These are phyloP conservation scores for Chrysopilus asiliformis DNA, from an alignment of 2,888 invertebrate species.

Conservation along the genomic window DNA sequence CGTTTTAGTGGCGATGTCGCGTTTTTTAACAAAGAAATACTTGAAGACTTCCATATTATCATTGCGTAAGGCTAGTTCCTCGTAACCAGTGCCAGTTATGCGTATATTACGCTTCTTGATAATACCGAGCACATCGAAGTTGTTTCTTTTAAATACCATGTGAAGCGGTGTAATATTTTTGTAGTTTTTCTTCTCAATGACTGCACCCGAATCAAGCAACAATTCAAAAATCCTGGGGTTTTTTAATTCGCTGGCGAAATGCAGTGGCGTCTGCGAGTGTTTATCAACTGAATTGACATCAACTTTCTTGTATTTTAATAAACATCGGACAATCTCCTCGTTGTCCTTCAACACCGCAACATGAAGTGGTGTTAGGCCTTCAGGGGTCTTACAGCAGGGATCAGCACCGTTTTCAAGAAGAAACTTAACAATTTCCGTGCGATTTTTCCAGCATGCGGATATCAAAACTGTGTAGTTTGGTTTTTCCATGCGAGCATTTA, in stretches of 20 bases:
- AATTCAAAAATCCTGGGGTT: neutral
- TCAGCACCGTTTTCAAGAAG: neutral
- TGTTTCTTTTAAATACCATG: no score
- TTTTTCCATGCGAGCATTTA: constrained; percentile 5
- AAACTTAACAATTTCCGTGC: neutral
- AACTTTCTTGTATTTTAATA: neutral
- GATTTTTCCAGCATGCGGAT: neutral
- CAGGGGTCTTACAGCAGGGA: neutral
- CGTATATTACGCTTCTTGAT: no score
- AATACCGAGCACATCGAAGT: no score
- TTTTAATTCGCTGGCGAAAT: neutral
- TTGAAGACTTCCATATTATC: no score
- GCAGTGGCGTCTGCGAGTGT: neutral
- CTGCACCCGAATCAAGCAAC: no score
- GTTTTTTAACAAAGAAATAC: no score
- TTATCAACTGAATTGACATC: neutral
- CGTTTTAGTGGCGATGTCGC: no score
- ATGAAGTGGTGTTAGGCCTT: constrained; percentile 10
- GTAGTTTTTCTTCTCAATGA: no score
- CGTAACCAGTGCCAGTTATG: no score
- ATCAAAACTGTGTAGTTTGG: constrained; percentile 1
- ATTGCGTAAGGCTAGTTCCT: no score
- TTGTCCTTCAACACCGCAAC: constrained; percentile 4
- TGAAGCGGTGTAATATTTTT: no score
- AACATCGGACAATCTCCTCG: neutral